Evolutionary conservation across 2,113 vertebrate genomes (phyloP), one percentile per base, ranked within the genome.

Genomic region (Junco hyemalis): DNA sequence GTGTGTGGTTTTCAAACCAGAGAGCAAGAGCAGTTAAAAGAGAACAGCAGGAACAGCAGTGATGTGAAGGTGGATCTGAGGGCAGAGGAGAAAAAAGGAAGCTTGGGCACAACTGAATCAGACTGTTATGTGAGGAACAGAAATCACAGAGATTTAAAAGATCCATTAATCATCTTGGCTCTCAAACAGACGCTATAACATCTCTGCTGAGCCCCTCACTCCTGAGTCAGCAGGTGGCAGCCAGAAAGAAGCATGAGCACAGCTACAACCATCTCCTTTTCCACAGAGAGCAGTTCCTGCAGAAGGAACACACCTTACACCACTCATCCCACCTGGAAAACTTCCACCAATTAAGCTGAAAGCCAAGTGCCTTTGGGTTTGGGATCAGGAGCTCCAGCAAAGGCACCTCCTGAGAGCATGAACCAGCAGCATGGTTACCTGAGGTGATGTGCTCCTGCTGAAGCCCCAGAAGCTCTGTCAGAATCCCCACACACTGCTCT

Each of bases 401-500:
- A 8, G 53, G 26, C 25, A 33, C 5, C 24, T 60, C 48, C 45
- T 42, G 76, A 56, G 63, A 35, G 76, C 28, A 36, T 0, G 35
- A 66, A 36, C 6, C 70, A 69, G 84, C 64, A 66, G 56, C 59
- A 36, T 4, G 35, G 17, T 95, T 97, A 99, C 99, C 99, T 90
- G 99, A 99, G 7, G 99, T 99, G 95, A 99, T 98, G 72, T 99
- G 99, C 5, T 99, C 99, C 91, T 99, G 99, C 78, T 98, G 99
- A 29, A 99, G 98, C 2, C 98, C 98, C 33, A 99, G 97, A 26
- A 99, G 97, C 70, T 98, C 99, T 12, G 98, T 99, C 40, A 99
- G 98, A 71, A 99, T 99, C 79, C 96, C 97, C 68, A 99, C 97
- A 88, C 99, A 99, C 54, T 98, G 98, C 68, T 99, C 99, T 5